Conservation (phyloP, 1,140 invertebrate species). For the Drosophila parvula region DNA sequence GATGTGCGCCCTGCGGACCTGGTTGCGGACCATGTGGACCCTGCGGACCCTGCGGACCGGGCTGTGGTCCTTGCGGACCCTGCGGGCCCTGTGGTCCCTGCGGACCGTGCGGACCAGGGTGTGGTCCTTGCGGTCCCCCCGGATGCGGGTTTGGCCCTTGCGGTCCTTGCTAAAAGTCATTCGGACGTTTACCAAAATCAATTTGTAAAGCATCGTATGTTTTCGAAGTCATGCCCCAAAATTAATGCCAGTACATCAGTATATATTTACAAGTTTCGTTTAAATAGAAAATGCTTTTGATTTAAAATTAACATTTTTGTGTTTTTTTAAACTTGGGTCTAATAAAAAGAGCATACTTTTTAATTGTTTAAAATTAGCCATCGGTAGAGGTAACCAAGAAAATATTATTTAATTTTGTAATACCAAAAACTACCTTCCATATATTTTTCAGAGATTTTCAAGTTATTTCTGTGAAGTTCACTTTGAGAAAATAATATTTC, state of each 20-base stretch:
- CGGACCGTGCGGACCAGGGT: constrained; percentile 60
- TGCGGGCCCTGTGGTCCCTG: constrained; percentile 59
- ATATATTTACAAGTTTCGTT: constrained; percentile 28
- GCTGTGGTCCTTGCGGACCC: constrained; percentile 59
- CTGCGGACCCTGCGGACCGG: constrained; percentile 56
- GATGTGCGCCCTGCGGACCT: constrained; percentile 47
- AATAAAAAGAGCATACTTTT: too few relatives aligned
- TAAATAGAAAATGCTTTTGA: constrained; percentile 44
- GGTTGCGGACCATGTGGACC: constrained; percentile 63
- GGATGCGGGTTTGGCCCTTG: constrained; percentile 22
- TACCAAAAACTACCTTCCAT: background rate
- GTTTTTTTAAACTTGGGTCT: background rate
- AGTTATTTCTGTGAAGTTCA: background rate
- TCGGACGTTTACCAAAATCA: background rate
- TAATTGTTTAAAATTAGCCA: too few relatives aligned
- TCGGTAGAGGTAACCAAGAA: too few relatives aligned
- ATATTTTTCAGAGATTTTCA: background rate
- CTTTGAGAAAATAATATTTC: background rate
- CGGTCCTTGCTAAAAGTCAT: constrained; percentile 31
- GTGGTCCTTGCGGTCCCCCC: constrained; percentile 46
- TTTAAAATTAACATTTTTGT: background rate
- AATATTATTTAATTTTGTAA: too few relatives aligned
- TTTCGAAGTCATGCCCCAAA: constrained; percentile 9
- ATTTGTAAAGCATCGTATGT: constrained; percentile 5
- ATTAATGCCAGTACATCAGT: constrained; percentile 8